Conservation (phyloP, 1,140 invertebrate genomes). For the Caenorhabditis remanei region DNA sequence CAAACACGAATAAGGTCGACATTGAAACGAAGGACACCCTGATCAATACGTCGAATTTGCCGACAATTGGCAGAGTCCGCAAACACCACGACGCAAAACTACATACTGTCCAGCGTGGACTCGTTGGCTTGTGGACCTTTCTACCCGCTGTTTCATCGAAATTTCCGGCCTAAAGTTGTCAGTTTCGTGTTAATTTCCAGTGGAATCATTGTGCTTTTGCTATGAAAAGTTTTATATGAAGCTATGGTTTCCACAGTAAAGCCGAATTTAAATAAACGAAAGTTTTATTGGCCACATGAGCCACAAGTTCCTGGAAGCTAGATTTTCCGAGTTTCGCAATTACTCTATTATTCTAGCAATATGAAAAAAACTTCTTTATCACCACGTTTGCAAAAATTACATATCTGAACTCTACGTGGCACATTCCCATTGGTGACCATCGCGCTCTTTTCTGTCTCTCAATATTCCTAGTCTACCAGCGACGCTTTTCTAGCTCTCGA, state of each 20-base stretch:
- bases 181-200: not conserved
- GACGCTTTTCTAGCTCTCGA: not conserved
- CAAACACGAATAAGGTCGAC: not conserved
- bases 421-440: not conserved
- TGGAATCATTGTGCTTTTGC: not conserved
- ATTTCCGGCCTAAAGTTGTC: conserved; percentile 1
- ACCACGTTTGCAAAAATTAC: not conserved
- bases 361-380: too few relatives aligned
- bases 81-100: conserved; percentile 21
- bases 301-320: too few relatives aligned
- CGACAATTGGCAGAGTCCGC: not conserved
- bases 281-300: too few relatives aligned
- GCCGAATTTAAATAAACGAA: too few relatives aligned
- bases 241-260: too few relatives aligned
- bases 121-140: conserved; percentile 39
- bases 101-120: conserved; percentile 27
- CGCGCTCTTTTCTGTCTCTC: not conserved
- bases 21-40: not conserved
- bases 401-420: not conserved
- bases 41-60: not conserved
- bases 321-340: too few relatives aligned
- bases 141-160: not conserved
- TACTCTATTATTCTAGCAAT: too few relatives aligned
- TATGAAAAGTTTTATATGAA: not conserved
- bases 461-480: too few relatives aligned